Percentiles rank a stretch among this genome's conserved stretches.
These are phyloP conservation scores for Cephus runcator DNA, from an alignment of 2,888 invertebrate species.

Conservation along the genomic window DNA sequence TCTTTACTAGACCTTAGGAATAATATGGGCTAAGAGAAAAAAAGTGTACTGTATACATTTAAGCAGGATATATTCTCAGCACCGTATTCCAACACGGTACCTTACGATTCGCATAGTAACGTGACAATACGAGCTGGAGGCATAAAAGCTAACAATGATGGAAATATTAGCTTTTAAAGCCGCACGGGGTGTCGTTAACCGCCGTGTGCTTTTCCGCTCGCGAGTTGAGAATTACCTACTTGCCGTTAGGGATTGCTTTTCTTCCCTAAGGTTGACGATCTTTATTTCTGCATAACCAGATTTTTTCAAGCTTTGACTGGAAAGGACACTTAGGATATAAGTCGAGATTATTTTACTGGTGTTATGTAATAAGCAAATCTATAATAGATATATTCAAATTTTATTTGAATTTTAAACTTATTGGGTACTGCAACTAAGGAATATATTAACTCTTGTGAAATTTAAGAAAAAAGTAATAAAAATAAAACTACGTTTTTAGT, in stretches of 20 bases:
- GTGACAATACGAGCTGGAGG: conserved; percentile 35
- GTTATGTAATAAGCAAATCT: background rate
- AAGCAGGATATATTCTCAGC: background rate
- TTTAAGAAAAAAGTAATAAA: background rate
- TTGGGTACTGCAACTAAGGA: background rate
- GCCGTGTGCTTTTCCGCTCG: conserved; percentile 18
- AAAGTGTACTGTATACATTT: background rate
- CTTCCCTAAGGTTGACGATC: background rate
- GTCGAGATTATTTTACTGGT: background rate
- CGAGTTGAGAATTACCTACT: conserved; percentile 1
- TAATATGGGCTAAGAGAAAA: background rate
- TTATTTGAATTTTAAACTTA: background rate
- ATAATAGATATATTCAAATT: background rate
- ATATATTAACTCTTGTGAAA: background rate
- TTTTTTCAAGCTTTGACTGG: background rate
- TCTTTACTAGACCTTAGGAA: background rate
- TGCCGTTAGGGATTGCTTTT: background rate
- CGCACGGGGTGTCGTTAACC: conserved; percentile 56
- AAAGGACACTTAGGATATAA: background rate
- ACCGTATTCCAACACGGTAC: background rate
- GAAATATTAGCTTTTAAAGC: conserved; percentile 62
- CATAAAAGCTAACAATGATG: conserved; percentile 60
- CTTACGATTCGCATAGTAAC: conserved; percentile 9
- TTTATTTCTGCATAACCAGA: background rate
- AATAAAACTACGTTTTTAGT: background rate